phyloP scores from a whole-genome alignment of 2,888 invertebrate species.

The Caenorhabditis plicata region DNA sequence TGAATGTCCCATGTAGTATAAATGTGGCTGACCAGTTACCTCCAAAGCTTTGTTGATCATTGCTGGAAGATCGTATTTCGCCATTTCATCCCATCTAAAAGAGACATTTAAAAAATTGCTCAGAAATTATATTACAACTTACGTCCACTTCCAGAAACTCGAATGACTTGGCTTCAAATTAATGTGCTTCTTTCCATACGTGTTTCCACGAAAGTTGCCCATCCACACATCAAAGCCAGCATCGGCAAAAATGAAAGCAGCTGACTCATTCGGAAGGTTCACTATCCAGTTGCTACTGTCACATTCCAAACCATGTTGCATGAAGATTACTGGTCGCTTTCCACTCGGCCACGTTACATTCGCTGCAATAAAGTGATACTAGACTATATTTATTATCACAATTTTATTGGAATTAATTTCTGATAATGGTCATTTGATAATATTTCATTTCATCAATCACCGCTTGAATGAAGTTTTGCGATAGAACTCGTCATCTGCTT shows the following conservation, averaged over 20 bases:
- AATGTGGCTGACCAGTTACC: slow-evolving; percentile 71
- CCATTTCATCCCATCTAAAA: slow-evolving; percentile 81
- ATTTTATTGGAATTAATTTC: not conserved
- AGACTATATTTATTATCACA: not conserved
- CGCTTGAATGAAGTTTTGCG: no score
- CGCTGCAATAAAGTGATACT: slow-evolving; percentile 9
- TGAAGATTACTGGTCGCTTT: slow-evolving; percentile 67
- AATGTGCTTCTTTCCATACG: slow-evolving; percentile 72
- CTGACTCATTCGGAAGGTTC: slow-evolving; percentile 49
- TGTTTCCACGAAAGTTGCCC: slow-evolving; percentile 82
- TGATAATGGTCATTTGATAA: no score
- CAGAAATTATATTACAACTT: not conserved
- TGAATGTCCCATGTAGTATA: slow-evolving; percentile 85
- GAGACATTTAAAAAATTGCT: not conserved
- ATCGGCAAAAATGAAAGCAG: slow-evolving; percentile 64
- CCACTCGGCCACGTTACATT: slow-evolving; percentile 33
- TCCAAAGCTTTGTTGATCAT: slow-evolving; percentile 75
- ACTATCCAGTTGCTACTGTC: slow-evolving; percentile 50
- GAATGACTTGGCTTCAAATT: slow-evolving; percentile 36
- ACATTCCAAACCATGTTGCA: slow-evolving; percentile 78
- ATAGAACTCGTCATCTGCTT: no score
- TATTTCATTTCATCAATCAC: no score
- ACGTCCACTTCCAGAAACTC: slow-evolving; percentile 53
- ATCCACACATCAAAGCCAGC: slow-evolving; percentile 78
- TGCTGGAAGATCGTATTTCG: slow-evolving; percentile 81